Evolutionary conservation across 2,797 vertebrate species (phyloP), one percentile per base, ranked within the genome.

Genomic region (Taeniopygia guttata): DNA sequence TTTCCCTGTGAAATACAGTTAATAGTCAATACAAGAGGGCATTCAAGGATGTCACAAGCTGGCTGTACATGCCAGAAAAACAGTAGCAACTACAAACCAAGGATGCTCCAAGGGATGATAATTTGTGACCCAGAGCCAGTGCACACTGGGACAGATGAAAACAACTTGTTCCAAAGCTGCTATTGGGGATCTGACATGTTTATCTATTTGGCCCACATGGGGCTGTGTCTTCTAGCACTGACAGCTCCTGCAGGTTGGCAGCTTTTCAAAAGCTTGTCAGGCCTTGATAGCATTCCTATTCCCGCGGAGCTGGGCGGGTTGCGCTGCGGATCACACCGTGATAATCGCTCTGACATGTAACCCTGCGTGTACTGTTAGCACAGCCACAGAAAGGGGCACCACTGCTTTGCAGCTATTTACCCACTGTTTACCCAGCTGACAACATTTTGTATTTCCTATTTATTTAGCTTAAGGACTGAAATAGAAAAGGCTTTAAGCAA

Each of bases 121-220:
- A 69, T 84, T 90, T 68, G 82, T 54, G 78, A 95, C 82, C 55
- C 48, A 40, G 51, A 63, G 73, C 84, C 81, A 86, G 19, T 58
- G 52, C 62, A 59, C 52, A 73, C 42, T 40, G 59, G 63, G 54
- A 64, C 60, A 86, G 89, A 91, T 76, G 82, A 87, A 96, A 96
- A 90, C 83, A 96, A 73, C 88, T 89, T 60, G 34, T 77, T 91
- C 62, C 62, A 80, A 87, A 95, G 79, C 89, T 83, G 87, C 94
- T 94, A 9, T 30, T 76, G 82, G 77, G 89, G 90, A 90, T 77
- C 81, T 77, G 88, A 86, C 89, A 60, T 68, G 89, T 94, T 97
- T 97, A 97, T 97, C 96, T 97, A 48, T 95, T 90, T 93, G 90
- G 94, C 84, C 91, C 96, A 97, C 94, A 96, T 95, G 97, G 68